Evolutionary conservation across 37 sponge, comb jelly and placozoan genomes (phyloP).

Genomic region (Haliclona indistincta): DNA sequence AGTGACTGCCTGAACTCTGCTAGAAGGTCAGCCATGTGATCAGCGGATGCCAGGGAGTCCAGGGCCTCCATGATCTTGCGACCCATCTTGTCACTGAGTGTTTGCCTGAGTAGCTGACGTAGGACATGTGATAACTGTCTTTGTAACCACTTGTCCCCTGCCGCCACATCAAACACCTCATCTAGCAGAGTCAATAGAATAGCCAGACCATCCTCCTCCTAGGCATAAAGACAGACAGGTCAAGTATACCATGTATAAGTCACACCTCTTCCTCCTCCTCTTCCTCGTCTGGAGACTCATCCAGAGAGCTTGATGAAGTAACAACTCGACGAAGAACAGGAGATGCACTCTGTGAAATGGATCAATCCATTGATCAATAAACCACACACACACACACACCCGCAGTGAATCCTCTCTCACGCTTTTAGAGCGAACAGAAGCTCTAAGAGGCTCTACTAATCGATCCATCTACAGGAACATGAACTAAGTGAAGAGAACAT

Average conservation of each 20-base stretch:
- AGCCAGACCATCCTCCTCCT: slow-evolving; percentile 66
- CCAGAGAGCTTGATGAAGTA: no score
- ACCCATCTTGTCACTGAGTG: slow-evolving; percentile 37
- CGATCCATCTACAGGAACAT: neutral
- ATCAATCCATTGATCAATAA: no score
- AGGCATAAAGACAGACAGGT: neutral
- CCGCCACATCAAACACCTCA: slow-evolving; percentile 67
- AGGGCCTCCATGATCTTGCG: slow-evolving; percentile 44
- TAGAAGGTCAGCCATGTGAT: slow-evolving; percentile 51
- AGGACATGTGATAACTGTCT: slow-evolving; percentile 52
- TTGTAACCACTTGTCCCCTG: slow-evolving; percentile 49
- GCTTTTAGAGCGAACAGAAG: neutral
- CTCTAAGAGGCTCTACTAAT: slow-evolving; percentile 3
- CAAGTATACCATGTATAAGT: no score
- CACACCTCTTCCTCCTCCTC: no score
- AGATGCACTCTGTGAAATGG: no score
- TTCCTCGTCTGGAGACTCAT: no score
- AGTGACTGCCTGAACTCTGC: slow-evolving; percentile 38
- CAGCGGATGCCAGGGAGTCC: slow-evolving; percentile 47
- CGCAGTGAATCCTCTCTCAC: no score
- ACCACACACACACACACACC: no score
- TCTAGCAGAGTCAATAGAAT: slow-evolving; percentile 54
- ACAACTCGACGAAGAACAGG: no score
- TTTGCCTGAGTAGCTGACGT: slow-evolving; percentile 44
- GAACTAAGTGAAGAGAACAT: neutral